phyloP scores from a whole-genome alignment of 2,113 vertebrate genomes.

The Mus spicilegus region DNA sequence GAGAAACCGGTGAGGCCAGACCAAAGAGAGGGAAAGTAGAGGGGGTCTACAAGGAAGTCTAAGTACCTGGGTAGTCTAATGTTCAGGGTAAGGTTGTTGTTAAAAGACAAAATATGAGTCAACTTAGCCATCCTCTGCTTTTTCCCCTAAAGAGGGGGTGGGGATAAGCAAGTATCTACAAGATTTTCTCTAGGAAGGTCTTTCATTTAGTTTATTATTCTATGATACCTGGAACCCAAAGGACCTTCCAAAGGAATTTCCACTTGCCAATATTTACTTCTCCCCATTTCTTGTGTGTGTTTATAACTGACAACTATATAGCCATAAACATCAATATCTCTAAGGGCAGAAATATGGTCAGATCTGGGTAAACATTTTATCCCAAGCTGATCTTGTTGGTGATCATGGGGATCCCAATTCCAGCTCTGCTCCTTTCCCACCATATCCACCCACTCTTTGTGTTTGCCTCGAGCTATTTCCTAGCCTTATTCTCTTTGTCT shows the following conservation, averaged over 20 bases:
- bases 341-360: background rate
- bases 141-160: background rate
- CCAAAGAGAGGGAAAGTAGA: background rate
- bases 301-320: background rate
- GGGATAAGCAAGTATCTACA: background rate
- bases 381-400: background rate
- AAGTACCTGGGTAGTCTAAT: background rate
- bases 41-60: background rate
- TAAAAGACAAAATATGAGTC: constrained; percentile 30
- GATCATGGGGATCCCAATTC: constrained; percentile 18
- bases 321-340: background rate
- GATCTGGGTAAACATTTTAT: background rate
- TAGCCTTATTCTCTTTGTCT: constrained; percentile 39
- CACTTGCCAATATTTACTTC: constrained; percentile 20
- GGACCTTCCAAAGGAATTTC: constrained; percentile 29
- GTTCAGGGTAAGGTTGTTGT: background rate
- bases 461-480: background rate
- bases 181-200: background rate
- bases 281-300: constrained; percentile 30
- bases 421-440: background rate
- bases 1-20: background rate
- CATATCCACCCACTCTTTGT: background rate
- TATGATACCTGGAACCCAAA: constrained; percentile 43
- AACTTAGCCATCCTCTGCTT: constrained; percentile 26
- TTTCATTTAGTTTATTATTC: background rate